Base-by-base conservation (phyloP, 2,797 vertebrate genomes). In the Lacerta bilineata region DNA sequence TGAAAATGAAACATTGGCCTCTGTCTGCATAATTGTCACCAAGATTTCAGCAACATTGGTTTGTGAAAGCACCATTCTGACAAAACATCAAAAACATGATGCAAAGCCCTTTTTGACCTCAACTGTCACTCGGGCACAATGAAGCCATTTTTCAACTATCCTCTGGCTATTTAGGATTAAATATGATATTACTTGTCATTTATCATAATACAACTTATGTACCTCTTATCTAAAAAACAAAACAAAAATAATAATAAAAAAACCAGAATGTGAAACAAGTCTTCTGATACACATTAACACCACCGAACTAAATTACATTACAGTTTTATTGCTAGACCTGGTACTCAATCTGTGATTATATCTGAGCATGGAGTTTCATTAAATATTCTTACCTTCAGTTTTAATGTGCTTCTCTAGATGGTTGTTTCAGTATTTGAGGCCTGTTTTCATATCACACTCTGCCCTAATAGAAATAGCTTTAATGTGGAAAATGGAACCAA, bases 231-330 rank as follows among this genome's bases (percentile, higher is more conserved):
- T 2, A 25, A 13, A 27, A 25, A 80, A 59, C 17, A 13, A 23
- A 1, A 33, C 33, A 33, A 33, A 33, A 33, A 33, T 33, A 33
- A 33, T 33, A 33, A 33, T 33, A 1, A 13, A 18, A 25, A 80
- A 59, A 18, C 15, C 3, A 71, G 33, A 3, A 39, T 68, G 87
- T 77, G 89, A 33, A 89, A 9, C 0, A 55, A 69, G 4, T 5
- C 23, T 88, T 88, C 75, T 90, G 80, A 85, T 92, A 71, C 18
- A 20, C 36, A 72, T 85, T 43, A 64, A 64, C 36, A 76, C 61
- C 27, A 39, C 72, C 68, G 29, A 43, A 25, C n/a, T 68, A 33
- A 83, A 46, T 50, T 77, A 50, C n/a, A 84, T 83, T 36, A 39
- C 6, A 33, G 78, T 64, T 77, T 69, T 77, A 36, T 0, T 55